phyloP scores from a whole-genome alignment of 2,797 vertebrate species.

The Heliangelus exortis region DNA sequence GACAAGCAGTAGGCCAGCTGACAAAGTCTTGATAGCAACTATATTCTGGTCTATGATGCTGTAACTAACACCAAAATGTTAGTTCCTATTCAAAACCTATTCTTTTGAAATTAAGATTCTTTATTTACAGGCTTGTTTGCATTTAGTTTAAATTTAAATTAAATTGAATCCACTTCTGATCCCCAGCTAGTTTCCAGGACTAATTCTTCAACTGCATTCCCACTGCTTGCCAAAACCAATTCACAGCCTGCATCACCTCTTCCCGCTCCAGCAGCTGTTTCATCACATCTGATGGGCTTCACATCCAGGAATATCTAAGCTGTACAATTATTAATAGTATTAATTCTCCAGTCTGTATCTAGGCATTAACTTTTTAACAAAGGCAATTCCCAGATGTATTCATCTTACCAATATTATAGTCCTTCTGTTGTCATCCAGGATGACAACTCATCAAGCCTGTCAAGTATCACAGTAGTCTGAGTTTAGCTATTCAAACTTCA shows the following conservation, averaged over 20 bases:
- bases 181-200: neutral
- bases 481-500: neutral
- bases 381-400: slow-evolving; percentile 4
- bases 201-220: neutral
- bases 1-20: neutral
- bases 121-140: neutral
- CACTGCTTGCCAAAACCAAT: neutral
- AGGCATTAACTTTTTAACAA: neutral
- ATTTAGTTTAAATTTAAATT: neutral
- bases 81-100: too few species aligned
- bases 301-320: slow-evolving; percentile 9
- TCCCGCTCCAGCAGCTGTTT: neutral
- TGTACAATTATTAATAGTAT: neutral
- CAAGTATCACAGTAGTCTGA: neutral
- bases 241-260: neutral
- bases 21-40: neutral
- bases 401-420: neutral
- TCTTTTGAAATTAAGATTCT: neutral
- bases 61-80: neutral
- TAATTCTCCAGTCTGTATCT: neutral
- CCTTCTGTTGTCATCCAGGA: neutral
- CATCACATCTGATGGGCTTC: neutral
- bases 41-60: neutral
- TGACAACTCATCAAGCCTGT: slow-evolving; percentile 3
- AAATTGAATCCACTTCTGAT: neutral